These are phyloP conservation scores for Nothocercus nigrocapillus DNA, from an alignment of 2,113 vertebrate genomes.

Conservation along the genomic window DNA sequence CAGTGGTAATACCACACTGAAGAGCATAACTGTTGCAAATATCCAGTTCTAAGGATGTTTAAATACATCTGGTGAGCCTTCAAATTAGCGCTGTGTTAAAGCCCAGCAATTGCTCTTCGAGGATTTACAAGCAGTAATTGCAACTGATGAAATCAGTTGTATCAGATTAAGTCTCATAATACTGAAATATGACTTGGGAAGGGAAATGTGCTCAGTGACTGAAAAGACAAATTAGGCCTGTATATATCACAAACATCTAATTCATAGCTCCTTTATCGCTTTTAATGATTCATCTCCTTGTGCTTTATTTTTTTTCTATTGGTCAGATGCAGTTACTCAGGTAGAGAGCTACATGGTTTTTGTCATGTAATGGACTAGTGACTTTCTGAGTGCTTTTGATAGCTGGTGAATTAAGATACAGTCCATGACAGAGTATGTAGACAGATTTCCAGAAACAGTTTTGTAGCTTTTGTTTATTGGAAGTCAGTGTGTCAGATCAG, in stretches of 20 bases:
- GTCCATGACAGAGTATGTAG: not conserved
- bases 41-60: not conserved
- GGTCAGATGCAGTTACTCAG: not conserved
- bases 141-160: not conserved
- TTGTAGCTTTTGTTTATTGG: too few species aligned
- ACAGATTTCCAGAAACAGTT: not conserved
- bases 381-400: not conserved
- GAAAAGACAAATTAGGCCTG: not conserved
- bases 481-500: not conserved
- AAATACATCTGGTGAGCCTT: not conserved
- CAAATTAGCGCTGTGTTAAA: not conserved
- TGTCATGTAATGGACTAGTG: not conserved
- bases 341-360: not conserved
- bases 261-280: not conserved
- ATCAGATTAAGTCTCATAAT: not conserved
- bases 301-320: not conserved
- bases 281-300: not conserved
- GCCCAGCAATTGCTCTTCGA: not conserved
- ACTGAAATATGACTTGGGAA: not conserved
- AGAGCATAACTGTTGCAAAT: not conserved
- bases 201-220: not conserved
- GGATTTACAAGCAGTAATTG: not conserved
- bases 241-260: accelerated
- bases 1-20: not conserved
- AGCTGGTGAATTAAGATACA: not conserved